Percentiles rank a stretch among this genome's conserved stretches.
These are phyloP conservation scores for Melanotaenia pygmaea DNA, from an alignment of 2,797 vertebrate genomes.

Conservation along the genomic window DNA sequence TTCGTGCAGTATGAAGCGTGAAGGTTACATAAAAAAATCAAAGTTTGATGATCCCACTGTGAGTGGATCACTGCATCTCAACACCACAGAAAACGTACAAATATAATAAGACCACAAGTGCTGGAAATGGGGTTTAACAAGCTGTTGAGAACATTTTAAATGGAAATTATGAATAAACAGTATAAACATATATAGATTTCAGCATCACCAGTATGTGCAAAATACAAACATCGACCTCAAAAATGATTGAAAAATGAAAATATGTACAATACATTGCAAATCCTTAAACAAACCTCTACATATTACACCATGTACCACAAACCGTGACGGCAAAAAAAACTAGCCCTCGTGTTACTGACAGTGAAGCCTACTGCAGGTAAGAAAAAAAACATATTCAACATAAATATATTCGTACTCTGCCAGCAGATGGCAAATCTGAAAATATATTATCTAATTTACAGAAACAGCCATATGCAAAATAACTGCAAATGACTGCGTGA, in stretches of 20 bases:
- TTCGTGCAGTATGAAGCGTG: slow-evolving; percentile 49
- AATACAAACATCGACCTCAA: slow-evolving; percentile 49
- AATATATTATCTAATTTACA: slow-evolving; percentile 80
- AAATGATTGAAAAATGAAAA: slow-evolving; percentile 30
- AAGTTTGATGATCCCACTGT: slow-evolving; percentile 31
- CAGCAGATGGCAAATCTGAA: slow-evolving; percentile 91
- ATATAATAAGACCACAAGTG: slow-evolving; percentile 54
- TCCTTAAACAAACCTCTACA: slow-evolving; percentile 36
- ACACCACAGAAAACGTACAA: slow-evolving; percentile 49
- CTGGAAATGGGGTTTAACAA: slow-evolving; percentile 27
- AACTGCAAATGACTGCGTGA: slow-evolving; percentile 26
- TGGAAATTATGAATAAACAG: slow-evolving; percentile 55
- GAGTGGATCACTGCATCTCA: slow-evolving; percentile 35
- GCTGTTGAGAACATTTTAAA: slow-evolving; percentile 38
- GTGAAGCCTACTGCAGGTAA: slow-evolving; percentile 81
- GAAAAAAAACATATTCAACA: slow-evolving; percentile 80
- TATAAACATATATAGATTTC: slow-evolving; percentile 60
- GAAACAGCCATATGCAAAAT: slow-evolving; percentile 35
- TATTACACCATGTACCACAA: slow-evolving; percentile 58
- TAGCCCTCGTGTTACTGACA: slow-evolving; percentile 86
- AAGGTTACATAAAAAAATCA: slow-evolving; percentile 15
- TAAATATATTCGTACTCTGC: slow-evolving; percentile 88
- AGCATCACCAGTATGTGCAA: slow-evolving; percentile 69
- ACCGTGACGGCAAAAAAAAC: slow-evolving; percentile 80
- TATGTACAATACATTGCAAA: slow-evolving; percentile 46